These are phyloP conservation scores for Larimichthys crocea DNA, from an alignment of 2,113 vertebrate species.

Conservation along the genomic window DNA sequence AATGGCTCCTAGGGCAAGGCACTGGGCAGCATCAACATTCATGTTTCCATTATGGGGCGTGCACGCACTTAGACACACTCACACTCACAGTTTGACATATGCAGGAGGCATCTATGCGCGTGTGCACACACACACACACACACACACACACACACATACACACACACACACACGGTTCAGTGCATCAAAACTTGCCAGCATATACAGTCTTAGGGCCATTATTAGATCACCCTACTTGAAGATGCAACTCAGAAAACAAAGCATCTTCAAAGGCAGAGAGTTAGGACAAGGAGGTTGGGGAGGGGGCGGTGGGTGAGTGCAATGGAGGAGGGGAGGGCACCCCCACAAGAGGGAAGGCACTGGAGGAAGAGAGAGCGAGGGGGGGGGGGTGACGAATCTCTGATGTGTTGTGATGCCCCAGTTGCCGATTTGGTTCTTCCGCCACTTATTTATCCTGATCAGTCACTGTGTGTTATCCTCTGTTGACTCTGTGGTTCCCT, in stretches of 20 bases:
- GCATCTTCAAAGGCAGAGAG: conserved; percentile 76
- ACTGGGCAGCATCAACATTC: conserved; percentile 50
- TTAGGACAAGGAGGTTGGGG: conserved; percentile 13
- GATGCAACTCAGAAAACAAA: conserved; percentile 78
- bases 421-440: conserved; percentile 72
- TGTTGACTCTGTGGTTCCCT: conserved; percentile 54
- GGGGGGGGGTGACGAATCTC: conserved; percentile 17
- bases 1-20: conserved; percentile 66
- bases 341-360: conserved; percentile 44
- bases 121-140: conserved; percentile 20
- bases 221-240: conserved; percentile 75
- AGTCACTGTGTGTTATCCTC: conserved; percentile 62
- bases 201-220: conserved; percentile 47
- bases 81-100: neutral
- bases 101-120: too few relatives aligned
- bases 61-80: conserved; percentile 16
- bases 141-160: neutral
- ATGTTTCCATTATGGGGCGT: conserved; percentile 22
- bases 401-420: conserved; percentile 77
- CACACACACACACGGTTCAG: conserved; percentile 20
- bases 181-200: conserved; percentile 36
- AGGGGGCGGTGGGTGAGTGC: conserved; percentile 11
- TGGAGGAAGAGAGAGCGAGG: neutral
- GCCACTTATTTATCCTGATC: conserved; percentile 79
- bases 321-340: conserved; percentile 46